Base-by-base conservation (phyloP, 2,797 vertebrate species). In the Hyperoplus lanceolatus region DNA sequence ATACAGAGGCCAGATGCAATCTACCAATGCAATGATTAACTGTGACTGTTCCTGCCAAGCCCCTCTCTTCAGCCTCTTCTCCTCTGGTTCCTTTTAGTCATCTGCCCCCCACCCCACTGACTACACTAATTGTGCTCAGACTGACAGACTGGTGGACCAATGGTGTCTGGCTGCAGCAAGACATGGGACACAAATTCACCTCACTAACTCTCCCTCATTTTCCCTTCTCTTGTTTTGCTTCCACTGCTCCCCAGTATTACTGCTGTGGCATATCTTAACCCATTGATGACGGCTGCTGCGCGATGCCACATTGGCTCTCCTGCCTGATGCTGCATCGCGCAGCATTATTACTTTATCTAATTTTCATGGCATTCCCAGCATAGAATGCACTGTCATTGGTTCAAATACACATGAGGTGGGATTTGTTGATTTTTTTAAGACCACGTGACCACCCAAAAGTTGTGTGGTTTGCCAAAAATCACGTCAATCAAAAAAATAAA, bases 41-140 rank as follows among this genome's bases (percentile, higher is more conserved):
- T 92, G 90, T 95, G 94, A 95, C 94, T 95, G 92, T 84, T 81
- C 68, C 82, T 82, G 77, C 86, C 72, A 86, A 80, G 66, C 75
- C 80, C 74, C 62, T 58, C 74, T 63, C 62, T 16, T 55, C 43
- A 59, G 51, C 15, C 46, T 18, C 50, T 59, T 81, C 81, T 82
- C 78, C 62, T 83, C 84, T 83, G 70, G 51, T 82, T 82, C 48
- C 39, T 75, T 84, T 80, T 62, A 67, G 79, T 69, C 79, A 73
- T 78, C 77, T 14, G 10, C 10, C 14, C 58, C 4, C 43, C 55
- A 8, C 53, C 57, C 73, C 70, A 49, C 38, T 78, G 75, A 85
- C 86, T 58, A 61, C 11, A 77, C 64, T 84, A 86, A 89, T 80
- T 85, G 77, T 74, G 68, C 48, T 81, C 59, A 89, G 89, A 95